Evolutionary conservation across 1,140 invertebrate species (phyloP).

Genomic region (Ephestia elutella): DNA sequence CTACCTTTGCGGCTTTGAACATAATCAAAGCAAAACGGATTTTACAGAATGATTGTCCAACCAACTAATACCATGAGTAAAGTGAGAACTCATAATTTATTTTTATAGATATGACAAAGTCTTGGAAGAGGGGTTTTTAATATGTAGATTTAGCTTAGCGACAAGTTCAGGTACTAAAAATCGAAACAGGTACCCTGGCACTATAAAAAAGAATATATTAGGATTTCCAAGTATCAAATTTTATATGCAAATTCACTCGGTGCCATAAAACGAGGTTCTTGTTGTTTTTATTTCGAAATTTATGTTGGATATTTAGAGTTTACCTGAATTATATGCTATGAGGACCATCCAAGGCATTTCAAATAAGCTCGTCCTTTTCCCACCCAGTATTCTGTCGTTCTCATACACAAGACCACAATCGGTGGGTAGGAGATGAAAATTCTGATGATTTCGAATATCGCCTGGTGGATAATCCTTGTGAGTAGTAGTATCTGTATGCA

Average conservation of each 20-base stretch:
- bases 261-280: neutral
- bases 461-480: conserved; percentile 48
- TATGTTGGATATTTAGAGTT: neutral
- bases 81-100: no score
- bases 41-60: neutral
- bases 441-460: conserved; percentile 72
- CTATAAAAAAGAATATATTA: neutral
- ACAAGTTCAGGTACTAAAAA: no score
- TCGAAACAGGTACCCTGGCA: neutral
- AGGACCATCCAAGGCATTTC: conserved; percentile 82
- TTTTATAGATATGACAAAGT: neutral
- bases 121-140: no score
- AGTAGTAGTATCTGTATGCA: neutral
- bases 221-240: neutral
- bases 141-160: no score
- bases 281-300: neutral
- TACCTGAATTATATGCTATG: conserved; percentile 72
- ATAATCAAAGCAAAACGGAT: neutral
- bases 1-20: no score
- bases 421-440: conserved; percentile 68
- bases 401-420: conserved; percentile 45
- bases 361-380: conserved; percentile 74
- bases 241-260: neutral
- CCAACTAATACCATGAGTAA: neutral
- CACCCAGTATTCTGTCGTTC: conserved; percentile 72